These are phyloP conservation scores for Odobenus rosmarus DNA, from an alignment of 2,113 vertebrate species.

Conservation along the genomic window DNA sequence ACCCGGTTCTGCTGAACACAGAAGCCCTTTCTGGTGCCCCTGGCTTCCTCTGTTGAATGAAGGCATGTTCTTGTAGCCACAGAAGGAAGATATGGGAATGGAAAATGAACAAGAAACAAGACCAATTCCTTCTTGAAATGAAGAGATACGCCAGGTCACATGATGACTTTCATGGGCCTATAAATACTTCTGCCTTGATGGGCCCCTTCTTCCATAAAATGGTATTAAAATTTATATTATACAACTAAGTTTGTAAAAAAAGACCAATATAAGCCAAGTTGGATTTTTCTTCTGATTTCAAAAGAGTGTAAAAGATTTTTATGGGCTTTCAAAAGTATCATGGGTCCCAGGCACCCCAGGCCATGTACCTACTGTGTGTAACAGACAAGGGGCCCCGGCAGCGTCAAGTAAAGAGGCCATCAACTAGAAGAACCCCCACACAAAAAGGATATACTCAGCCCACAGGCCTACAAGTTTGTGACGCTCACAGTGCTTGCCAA, in stretches of 20 bases:
- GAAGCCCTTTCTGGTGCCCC: neutral
- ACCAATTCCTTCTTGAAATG: neutral
- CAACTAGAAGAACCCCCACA: fast-evolving
- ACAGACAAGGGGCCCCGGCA: fast-evolving
- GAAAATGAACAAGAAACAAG: neutral
- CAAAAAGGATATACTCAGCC: fast-evolving
- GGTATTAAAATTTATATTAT: neutral
- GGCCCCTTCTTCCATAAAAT: neutral
- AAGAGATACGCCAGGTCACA: fast-evolving
- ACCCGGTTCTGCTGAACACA: fast-evolving
- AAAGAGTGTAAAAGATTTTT: neutral
- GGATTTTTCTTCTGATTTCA: neutral
- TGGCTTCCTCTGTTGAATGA: too few relatives aligned
- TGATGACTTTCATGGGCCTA: neutral
- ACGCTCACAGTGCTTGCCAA: neutral
- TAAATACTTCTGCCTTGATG: neutral
- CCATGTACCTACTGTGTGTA: fast-evolving
- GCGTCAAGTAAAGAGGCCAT: fast-evolving
- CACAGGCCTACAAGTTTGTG: neutral
- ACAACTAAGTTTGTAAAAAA: neutral
- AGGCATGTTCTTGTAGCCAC: fast-evolving
- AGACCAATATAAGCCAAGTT: neutral
- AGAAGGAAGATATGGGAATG: neutral
- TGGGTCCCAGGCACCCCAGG: too few relatives aligned
- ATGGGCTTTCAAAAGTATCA: neutral